These are phyloP conservation scores for Oryctes rhinoceros DNA, from an alignment of 1,140 invertebrate genomes.

Conservation along the genomic window DNA sequence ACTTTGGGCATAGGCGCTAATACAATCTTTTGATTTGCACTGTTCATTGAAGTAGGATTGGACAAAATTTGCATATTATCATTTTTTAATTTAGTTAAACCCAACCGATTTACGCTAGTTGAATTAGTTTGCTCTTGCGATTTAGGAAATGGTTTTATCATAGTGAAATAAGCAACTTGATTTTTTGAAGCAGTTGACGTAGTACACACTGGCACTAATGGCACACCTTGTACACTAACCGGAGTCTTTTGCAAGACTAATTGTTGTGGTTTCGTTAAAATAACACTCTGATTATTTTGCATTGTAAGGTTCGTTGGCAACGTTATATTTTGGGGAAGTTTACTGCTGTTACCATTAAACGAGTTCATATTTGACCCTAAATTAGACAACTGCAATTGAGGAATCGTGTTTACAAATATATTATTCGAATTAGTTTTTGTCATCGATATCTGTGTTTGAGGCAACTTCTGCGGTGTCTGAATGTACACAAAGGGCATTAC, in stretches of 20 bases:
- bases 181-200: slow-evolving; percentile 46
- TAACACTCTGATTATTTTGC: slow-evolving; percentile 51
- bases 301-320: slow-evolving; percentile 40
- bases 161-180: slow-evolving; percentile 54
- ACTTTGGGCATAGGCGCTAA: slow-evolving; percentile 65
- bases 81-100: slow-evolving; percentile 31
- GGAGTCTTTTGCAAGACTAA: slow-evolving; percentile 55
- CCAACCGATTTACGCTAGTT: not conserved
- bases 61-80: slow-evolving; percentile 38
- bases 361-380: slow-evolving; percentile 41
- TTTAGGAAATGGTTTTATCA: slow-evolving; percentile 56
- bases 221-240: slow-evolving; percentile 47
- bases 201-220: slow-evolving; percentile 41
- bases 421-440: slow-evolving; percentile 50
- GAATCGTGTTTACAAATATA: slow-evolving; percentile 50
- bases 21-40: slow-evolving; percentile 52
- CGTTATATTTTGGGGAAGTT: slow-evolving; percentile 38
- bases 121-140: slow-evolving; percentile 18
- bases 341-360: slow-evolving; percentile 41
- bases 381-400: slow-evolving; percentile 53
- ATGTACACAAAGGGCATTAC: slow-evolving; percentile 54
- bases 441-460: slow-evolving; percentile 39
- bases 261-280: slow-evolving; percentile 52
- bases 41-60: slow-evolving; percentile 22
- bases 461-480: slow-evolving; percentile 55